A percentile compares a stretch with the other conserved stretches of the same genome.
Evolutionary conservation across 2,888 invertebrate genomes (phyloP).

Genomic region (Ormyrus pomaceus): DNA sequence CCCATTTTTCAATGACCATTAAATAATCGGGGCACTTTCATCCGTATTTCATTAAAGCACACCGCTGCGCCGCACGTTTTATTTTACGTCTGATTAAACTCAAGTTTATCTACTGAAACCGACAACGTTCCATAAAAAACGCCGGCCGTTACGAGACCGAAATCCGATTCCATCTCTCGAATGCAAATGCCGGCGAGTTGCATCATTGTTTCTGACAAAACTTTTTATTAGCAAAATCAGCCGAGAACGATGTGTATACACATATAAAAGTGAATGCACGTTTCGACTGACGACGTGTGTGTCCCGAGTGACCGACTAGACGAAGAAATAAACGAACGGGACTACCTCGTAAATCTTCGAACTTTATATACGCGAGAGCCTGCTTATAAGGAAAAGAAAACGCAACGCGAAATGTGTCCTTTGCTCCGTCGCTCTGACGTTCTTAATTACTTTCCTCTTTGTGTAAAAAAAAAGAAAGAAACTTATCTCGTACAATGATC

Average conservation of each 20-base stretch:
- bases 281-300: neutral
- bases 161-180: neutral
- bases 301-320: conserved; percentile 8
- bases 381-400: neutral
- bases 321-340: conserved; percentile 20
- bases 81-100: too few species aligned
- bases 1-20: too few species aligned
- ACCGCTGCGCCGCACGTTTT: too few species aligned
- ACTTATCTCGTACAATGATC: too few species aligned
- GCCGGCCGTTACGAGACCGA: too few species aligned
- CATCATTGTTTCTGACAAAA: conserved; percentile 11
- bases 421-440: too few species aligned
- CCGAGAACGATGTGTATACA: neutral
- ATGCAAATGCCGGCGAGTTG: neutral
- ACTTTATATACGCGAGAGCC: neutral
- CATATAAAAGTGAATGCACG: conserved; percentile 29
- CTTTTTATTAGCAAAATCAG: neutral
- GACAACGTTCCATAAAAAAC: too few species aligned
- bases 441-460: too few species aligned
- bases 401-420: neutral
- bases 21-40: too few species aligned
- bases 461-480: too few species aligned
- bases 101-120: too few species aligned
- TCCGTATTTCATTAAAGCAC: too few species aligned
- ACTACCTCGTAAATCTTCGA: conserved; percentile 36